Base-by-base conservation (phyloP, 2,797 vertebrate genomes). In the Sparidentex hasta region DNA sequence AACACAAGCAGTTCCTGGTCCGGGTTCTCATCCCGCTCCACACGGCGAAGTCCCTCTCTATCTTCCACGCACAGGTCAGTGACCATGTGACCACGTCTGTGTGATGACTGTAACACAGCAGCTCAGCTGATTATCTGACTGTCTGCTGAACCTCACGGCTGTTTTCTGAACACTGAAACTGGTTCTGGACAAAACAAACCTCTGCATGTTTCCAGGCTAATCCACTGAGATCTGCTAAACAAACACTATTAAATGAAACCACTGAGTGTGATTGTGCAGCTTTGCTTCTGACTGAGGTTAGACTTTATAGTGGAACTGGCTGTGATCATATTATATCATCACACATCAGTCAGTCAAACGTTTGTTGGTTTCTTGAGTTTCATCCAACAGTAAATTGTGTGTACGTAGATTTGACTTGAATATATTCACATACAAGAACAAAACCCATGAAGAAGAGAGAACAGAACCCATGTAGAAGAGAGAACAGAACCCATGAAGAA, bases 1-100 rank as follows among this genome's bases (percentile, higher is more conserved):
- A 98, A 92, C 97, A 97, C 88, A 98, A 98, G 88, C 97, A 97
- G 93, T 98, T 98, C 93, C 95, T 98, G 90, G 96, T 97, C 2
- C 96, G 97, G 29, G 97, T 98, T 75, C 95, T 98, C 83, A 97
- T 98, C 77, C 97, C 97, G 1, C 94, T 98, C 11, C 97, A 98
- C 93, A 97, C 97, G 0, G 97, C 97, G 74, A 97, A 97, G 93
- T 97, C 97, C 3, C 96, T 98, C 51, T 98, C 97, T 83, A 96
- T 97, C 89, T 98, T 98, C 92, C 97, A 98, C 0, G 97, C 97
- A 85, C 97, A 98, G 97, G 97, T 97, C 80, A 93, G 96, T 87
- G 63, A 52, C 7, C 7, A 8, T 7, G 43, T 43, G 52, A 27
- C 23, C 47, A n/a, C 43, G n/a, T 57, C 67, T 44, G 20, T 18